These are phyloP conservation scores for Trematocara macrostoma DNA, from an alignment of 2,113 vertebrate species.

Conservation along the genomic window DNA sequence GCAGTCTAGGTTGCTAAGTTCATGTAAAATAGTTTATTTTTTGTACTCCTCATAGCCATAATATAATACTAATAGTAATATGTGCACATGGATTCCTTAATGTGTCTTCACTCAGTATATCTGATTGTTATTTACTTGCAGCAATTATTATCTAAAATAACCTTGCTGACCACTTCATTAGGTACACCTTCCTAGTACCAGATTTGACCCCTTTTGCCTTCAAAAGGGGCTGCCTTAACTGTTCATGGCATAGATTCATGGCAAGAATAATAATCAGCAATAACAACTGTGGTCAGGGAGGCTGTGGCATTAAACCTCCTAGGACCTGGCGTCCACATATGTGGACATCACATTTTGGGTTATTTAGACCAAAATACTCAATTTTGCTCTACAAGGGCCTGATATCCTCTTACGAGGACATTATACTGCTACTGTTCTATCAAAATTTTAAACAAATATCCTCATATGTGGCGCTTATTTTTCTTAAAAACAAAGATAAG, in stretches of 20 bases:
- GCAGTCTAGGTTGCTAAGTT: background rate
- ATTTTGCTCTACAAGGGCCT: no score
- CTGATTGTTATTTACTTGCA: background rate
- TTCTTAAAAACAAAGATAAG: no score
- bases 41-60: background rate
- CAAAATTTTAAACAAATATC: no score
- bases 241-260: background rate
- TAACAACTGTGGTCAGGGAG: background rate
- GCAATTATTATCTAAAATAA: background rate
- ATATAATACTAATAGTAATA: background rate
- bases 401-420: no score
- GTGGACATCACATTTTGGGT: no score
- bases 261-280: background rate
- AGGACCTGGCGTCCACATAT: no score
- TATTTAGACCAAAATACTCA: no score
- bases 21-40: background rate
- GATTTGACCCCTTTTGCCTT: background rate
- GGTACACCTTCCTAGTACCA: background rate
- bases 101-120: background rate
- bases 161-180: background rate
- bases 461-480: no score
- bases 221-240: background rate
- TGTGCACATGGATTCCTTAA: background rate
- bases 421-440: no score
- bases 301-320: background rate